Percentiles rank a stretch among this genome's conserved stretches.
Conservation (phyloP, 1,140 invertebrate species). For the Cotesia chilonis region DNA sequence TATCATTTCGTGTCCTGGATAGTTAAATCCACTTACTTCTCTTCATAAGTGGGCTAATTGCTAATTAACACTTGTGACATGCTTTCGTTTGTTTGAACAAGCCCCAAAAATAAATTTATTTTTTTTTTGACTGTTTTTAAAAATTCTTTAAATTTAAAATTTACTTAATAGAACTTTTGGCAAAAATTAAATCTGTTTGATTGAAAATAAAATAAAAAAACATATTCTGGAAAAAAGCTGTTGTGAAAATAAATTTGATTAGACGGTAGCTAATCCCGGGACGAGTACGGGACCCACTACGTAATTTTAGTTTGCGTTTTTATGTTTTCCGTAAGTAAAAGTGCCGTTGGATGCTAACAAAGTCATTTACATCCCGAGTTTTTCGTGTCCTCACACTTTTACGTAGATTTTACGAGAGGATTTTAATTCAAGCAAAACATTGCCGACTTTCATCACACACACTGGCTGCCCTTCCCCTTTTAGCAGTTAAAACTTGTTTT, state of each 20-base stretch:
- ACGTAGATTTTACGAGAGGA: neutral
- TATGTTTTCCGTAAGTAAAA: neutral
- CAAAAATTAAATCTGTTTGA: no score
- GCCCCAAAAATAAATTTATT: no score
- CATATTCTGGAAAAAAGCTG: neutral
- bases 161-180: no score
- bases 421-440: conserved; percentile 26
- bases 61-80: no score
- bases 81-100: no score
- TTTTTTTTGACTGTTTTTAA: no score
- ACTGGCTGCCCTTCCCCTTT: neutral
- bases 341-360: conserved; percentile 1
- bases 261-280: neutral
- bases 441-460: neutral
- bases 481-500: neutral
- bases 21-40: no score
- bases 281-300: neutral
- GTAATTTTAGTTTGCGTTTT: conserved; percentile 7
- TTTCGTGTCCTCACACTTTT: neutral
- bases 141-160: no score
- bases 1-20: neutral
- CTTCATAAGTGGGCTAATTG: no score
- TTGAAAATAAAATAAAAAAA: no score
- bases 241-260: conserved; percentile 14
- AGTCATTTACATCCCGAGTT: conserved; percentile 1